Evolutionary conservation across 2,113 vertebrate species (phyloP), one percentile per base, ranked within the genome.

Genomic region (Spea multiplicata): DNA sequence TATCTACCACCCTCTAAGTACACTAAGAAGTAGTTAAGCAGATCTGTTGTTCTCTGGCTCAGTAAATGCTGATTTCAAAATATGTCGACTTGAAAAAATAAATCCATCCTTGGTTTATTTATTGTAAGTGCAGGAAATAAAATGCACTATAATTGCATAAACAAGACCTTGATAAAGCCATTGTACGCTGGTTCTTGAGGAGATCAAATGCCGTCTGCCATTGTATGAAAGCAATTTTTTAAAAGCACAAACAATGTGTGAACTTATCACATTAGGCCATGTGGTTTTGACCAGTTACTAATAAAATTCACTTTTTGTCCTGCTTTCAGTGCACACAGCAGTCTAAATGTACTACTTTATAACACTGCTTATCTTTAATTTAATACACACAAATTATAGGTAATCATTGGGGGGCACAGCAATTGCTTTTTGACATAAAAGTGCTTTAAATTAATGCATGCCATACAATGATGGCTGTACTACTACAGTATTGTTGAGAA

Each of bases 241-340:
- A n/a, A 16, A 48, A 62, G 16, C 59, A 62, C 44, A 57, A 72
- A 46, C 30, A 61, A 59, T 73, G 55, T 30, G 45, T 73, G 44
- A 61, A 73, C 44, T 47, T 16, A 48, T 73, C 71, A 47, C 59
- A 62, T 47, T 73, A 48, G 14, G 71, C 47, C 55, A n/a, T 30
- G 30, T 5, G 9, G 49, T 53, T 75, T 49, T 52, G 47, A 61
- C 72, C 47, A 62, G 57, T 30, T 30, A 59, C 45, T 48, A 49
- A 52, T 52, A 10, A 6, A 52, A 52, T 52, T 52, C 30, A 52
- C 50, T 5, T 12, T 66, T 47, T 68, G 6, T 68, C 8, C n/a
- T 14, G 4, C 44, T 68, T 47, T 14, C 13, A 46, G 13, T 47
- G 47, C 14, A 47, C 45, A 68, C 4, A 68, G 44, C 44, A 68